These are phyloP conservation scores for Montipora foliosa DNA, from an alignment of 64 coral and sea anemone genomes.

Conservation along the genomic window DNA sequence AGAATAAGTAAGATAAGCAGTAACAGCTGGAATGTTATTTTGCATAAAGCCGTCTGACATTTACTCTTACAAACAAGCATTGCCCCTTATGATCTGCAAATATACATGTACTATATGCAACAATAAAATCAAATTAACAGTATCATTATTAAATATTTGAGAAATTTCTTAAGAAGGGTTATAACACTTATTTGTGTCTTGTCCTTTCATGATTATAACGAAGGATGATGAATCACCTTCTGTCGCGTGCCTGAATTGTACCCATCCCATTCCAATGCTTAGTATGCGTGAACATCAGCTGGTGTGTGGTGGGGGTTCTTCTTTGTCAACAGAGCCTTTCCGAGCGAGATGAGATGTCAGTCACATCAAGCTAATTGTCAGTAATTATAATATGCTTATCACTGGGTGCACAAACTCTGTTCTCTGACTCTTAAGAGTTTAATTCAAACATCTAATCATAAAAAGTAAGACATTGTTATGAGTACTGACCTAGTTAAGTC, in stretches of 20 bases:
- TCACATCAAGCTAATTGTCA: background rate
- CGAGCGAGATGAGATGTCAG: background rate
- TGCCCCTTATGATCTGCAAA: background rate
- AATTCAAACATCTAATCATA: too few relatives aligned
- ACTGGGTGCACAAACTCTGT: too few relatives aligned
- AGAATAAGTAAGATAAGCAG: too few relatives aligned
- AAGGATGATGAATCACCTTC: background rate
- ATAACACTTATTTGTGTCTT: background rate
- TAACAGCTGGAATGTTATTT: background rate
- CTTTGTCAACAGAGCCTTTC: background rate
- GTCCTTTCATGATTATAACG: background rate
- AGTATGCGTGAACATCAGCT: background rate
- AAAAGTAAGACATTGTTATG: too few relatives aligned
- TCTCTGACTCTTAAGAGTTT: too few relatives aligned
- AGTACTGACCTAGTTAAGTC: too few relatives aligned
- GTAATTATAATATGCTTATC: background rate
- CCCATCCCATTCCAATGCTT: background rate
- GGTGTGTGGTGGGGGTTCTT: background rate
- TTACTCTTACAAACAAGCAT: background rate
- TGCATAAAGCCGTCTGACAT: background rate
- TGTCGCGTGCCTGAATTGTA: background rate
- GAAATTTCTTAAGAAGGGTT: too few relatives aligned
- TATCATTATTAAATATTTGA: too few relatives aligned
- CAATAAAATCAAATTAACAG: too few relatives aligned
- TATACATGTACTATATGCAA: background rate